phyloP scores from a whole-genome alignment of 2,113 vertebrate species.

The Leptodactylus fuscus region DNA sequence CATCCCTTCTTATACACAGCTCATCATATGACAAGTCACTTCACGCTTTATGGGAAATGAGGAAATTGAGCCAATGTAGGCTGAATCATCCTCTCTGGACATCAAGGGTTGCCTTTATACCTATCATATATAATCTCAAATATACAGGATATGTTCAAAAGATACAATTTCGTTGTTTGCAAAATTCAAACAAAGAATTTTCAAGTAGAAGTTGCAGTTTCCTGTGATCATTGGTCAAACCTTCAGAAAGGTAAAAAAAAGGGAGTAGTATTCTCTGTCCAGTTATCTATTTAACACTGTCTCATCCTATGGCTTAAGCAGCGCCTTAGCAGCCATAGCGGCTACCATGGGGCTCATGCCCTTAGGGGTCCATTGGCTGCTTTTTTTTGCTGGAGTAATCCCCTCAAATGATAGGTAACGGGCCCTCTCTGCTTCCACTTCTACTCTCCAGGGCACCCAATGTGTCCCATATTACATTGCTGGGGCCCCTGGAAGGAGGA shows the following conservation, averaged over 20 bases:
- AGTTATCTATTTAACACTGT: too few species aligned
- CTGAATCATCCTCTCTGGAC: background rate
- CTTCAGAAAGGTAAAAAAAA: background rate
- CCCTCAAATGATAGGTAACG: too few species aligned
- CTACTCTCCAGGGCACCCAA: too few species aligned
- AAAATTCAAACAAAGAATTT: background rate
- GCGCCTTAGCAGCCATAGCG: too few species aligned
- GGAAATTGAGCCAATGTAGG: background rate
- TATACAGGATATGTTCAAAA: background rate
- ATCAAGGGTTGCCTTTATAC: background rate
- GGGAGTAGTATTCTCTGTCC: too few species aligned
- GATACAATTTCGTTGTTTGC: background rate
- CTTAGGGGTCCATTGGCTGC: too few species aligned
- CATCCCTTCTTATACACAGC: background rate
- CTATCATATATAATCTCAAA: background rate
- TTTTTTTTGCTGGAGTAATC: too few species aligned
- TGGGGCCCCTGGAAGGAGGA: too few species aligned
- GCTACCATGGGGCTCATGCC: too few species aligned
- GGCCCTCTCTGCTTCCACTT: too few species aligned
- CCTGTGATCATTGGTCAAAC: background rate
- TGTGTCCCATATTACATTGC: too few species aligned
- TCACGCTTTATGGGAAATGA: background rate
- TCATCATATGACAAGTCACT: background rate
- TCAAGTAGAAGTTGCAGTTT: background rate
- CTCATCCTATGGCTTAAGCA: too few species aligned